These are phyloP conservation scores for Plutella xylostella DNA, from an alignment of 2,888 invertebrate genomes.

Conservation along the genomic window DNA sequence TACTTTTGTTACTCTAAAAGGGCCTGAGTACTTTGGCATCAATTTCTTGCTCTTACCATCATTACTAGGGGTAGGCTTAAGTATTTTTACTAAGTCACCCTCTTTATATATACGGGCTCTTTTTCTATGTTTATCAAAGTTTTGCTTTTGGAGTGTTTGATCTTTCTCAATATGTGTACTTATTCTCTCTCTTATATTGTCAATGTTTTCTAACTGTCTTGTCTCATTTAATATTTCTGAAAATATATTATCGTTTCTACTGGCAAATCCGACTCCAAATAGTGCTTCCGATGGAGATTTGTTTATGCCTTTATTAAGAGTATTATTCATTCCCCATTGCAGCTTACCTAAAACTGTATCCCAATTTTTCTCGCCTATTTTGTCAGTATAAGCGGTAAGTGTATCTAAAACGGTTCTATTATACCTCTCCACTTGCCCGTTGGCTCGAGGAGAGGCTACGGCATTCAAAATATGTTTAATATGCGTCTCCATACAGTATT, in stretches of 20 bases:
- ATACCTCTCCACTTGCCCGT: slow-evolving; percentile 15
- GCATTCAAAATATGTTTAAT: slow-evolving; percentile 16
- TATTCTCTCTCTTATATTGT: not conserved
- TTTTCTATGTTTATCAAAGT: slow-evolving; percentile 9
- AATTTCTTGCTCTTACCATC: slow-evolving; percentile 17
- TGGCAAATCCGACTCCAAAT: not conserved
- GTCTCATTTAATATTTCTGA: not conserved
- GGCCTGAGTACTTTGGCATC: slow-evolving; percentile 13
- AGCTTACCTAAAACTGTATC: slow-evolving; percentile 8
- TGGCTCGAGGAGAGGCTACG: slow-evolving; percentile 15
- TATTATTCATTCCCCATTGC: slow-evolving; percentile 15
- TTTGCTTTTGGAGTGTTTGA: slow-evolving; percentile 2
- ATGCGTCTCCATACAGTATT: slow-evolving; percentile 9
- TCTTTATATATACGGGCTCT: not conserved
- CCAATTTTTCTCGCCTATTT: slow-evolving; percentile 8
- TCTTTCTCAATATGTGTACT: not conserved
- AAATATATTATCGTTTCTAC: not conserved
- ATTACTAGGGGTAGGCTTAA: slow-evolving; percentile 10
- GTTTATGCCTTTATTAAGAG: slow-evolving; percentile 5
- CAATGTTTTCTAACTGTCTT: not conserved
- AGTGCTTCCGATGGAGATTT: slow-evolving; percentile 3
- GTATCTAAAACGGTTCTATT: slow-evolving; percentile 6
- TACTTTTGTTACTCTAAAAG: slow-evolving; percentile 14
- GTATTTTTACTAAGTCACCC: slow-evolving; percentile 17
- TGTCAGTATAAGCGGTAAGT: not conserved